Conservation (phyloP, 2,797 vertebrate genomes). For the Molossus molossus region DNA sequence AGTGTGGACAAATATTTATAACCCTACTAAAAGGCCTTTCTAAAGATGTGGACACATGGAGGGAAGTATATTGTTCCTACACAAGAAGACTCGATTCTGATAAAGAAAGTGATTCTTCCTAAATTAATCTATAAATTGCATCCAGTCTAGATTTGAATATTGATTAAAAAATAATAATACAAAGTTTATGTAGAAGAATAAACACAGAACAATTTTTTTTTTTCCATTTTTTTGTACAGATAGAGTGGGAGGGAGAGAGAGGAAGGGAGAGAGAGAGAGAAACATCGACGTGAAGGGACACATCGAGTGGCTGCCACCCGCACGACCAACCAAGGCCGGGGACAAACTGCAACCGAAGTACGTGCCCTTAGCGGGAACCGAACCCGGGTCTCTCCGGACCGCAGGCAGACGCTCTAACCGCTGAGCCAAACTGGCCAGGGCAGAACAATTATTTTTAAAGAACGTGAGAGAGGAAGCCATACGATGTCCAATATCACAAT, state of each 20-base stretch:
- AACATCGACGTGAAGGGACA: too few species aligned
- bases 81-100: slow-evolving; percentile 12
- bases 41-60: neutral
- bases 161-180: neutral
- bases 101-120: neutral
- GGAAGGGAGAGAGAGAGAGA: too few species aligned
- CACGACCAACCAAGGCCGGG: too few species aligned
- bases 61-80: neutral
- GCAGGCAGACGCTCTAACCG: too few species aligned
- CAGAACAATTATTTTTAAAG: neutral
- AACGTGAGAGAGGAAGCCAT: neutral
- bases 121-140: slow-evolving; percentile 7
- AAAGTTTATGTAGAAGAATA: slow-evolving; percentile 9
- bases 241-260: too few species aligned
- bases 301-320: too few species aligned
- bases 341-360: too few species aligned
- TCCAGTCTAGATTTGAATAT: neutral
- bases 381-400: too few species aligned
- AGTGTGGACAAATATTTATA: neutral
- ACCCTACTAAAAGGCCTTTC: neutral
- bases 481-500: neutral
- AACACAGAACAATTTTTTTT: neutral
- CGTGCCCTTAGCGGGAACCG: too few species aligned
- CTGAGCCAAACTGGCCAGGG: too few species aligned
- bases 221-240: too few species aligned